Base-by-base conservation (phyloP, 2,113 vertebrate species). In the Nyctereutes procyonoides region DNA sequence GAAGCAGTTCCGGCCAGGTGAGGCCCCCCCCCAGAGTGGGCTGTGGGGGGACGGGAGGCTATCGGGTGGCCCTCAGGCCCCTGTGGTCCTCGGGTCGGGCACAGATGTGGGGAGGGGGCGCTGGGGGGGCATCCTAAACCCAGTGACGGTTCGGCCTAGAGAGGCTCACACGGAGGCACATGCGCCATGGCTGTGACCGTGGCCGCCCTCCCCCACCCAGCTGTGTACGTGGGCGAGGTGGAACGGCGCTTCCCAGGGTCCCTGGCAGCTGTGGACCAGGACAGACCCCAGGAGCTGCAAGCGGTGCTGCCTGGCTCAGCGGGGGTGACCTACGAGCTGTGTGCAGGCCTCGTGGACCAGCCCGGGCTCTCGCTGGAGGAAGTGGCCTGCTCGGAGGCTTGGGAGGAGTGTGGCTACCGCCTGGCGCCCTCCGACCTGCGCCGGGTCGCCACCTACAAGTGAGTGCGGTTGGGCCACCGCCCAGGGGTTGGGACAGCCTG, bases 391-490 rank as follows among this genome's bases (percentile, higher is more conserved):
- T 99, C 99, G 97, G 99, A 99, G 95, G 97, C 99, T 26, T 98
- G 99, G 98, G 99, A 99, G 96, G 99, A 99, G 98, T 99, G 99
- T 28, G 99, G 99, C 98, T 99, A 99, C 82, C 98, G 97, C 11
- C 98, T 99, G 92, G 97, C 98, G 0, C 93, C 97, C 56, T 95
- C 98, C 0, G 98, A 98, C 73, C 99, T 99, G 90, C 99, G 97
- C 97, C 99, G 85, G 96, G 99, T 99, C 60, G 99, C 99, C 69
- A 99, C 99, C 0, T 99, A 99, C 99, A 99, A 99, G 99, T 99
- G 97, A 98, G 95, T 3, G 60, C 55, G 93, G 55, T n/a, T 1
- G 69, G 86, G 43, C n/a, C 13, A 0, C 11, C 20, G 3, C 35
- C 43, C 10, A 2, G 20, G 58, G 48, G 56, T 4, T 0, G 15